phyloP scores from a whole-genome alignment of 2,888 invertebrate species.

The Pristionchus mayeri region DNA sequence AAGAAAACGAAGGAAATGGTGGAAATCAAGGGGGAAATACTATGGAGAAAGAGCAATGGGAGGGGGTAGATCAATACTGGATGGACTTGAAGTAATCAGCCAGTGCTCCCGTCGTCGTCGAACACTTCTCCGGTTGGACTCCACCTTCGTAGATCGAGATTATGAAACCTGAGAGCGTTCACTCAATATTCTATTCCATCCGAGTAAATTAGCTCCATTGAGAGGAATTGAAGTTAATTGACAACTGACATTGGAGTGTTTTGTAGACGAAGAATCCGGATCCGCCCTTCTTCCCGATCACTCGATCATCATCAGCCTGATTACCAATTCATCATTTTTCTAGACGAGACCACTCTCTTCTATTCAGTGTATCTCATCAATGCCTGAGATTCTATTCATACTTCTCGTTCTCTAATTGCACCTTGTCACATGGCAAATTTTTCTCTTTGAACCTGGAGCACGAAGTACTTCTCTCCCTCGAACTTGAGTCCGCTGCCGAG shows the following conservation, averaged over 20 bases:
- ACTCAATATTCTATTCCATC: neutral
- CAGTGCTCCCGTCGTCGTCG: slow-evolving; percentile 72
- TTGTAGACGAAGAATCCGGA: slow-evolving; percentile 76
- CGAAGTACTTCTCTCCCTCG: slow-evolving; percentile 74
- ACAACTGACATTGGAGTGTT: slow-evolving; percentile 69
- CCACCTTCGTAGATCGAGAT: slow-evolving; percentile 75
- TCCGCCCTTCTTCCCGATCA: slow-evolving; percentile 75
- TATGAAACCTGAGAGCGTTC: slow-evolving; percentile 71
- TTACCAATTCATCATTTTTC: neutral
- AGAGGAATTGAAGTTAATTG: neutral
- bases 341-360: too few species aligned
- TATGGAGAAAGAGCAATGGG: neutral
- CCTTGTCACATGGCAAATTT: too few species aligned
- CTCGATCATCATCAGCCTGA: slow-evolving; percentile 73
- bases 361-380: neutral
- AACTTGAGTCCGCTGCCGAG: slow-evolving; percentile 72
- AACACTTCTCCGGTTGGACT: slow-evolving; percentile 75
- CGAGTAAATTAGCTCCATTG: neutral
- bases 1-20: neutral
- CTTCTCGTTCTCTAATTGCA: too few species aligned
- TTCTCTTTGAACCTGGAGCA: slow-evolving; percentile 62
- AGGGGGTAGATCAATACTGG: slow-evolving; percentile 63
- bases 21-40: neutral
- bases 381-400: too few species aligned
- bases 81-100: slow-evolving; percentile 76